Percentiles rank a stretch among this genome's conserved stretches.
Conservation (phyloP, 2,888 invertebrate genomes). For the Aleiodes testaceus region DNA sequence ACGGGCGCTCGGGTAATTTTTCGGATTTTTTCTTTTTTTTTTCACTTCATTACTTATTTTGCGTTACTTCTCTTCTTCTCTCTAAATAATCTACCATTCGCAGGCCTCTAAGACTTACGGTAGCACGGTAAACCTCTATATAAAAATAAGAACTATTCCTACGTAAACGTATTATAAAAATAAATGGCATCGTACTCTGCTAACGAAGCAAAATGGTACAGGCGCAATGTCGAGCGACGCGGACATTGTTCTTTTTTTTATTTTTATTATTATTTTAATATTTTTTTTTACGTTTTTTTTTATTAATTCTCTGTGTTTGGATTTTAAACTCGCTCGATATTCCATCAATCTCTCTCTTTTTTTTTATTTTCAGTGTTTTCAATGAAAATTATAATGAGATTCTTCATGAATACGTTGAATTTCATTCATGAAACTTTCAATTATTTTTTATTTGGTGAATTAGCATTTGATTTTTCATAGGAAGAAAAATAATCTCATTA, state of each 20-base stretch:
- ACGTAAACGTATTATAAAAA: slow-evolving; percentile 73
- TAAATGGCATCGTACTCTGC: slow-evolving; percentile 73
- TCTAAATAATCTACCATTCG: slow-evolving; percentile 63
- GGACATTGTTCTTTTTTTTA: slow-evolving; percentile 38
- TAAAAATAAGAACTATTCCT: slow-evolving; percentile 70
- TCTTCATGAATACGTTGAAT: background rate
- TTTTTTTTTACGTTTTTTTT: slow-evolving; percentile 27
- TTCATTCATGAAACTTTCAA: background rate
- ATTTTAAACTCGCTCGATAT: slow-evolving; percentile 38
- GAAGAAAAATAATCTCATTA: too few relatives aligned
- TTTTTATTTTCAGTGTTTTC: background rate
- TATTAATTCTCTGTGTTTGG: slow-evolving; percentile 23
- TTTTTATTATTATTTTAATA: slow-evolving; percentile 35
- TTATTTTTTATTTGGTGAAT: slow-evolving; percentile 14
- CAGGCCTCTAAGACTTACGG: slow-evolving; percentile 73
- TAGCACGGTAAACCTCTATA: slow-evolving; percentile 70
- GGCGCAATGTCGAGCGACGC: slow-evolving; percentile 70
- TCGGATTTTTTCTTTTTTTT: slow-evolving; percentile 35
- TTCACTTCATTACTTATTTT: slow-evolving; percentile 37
- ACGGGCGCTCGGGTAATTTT: slow-evolving; percentile 35
- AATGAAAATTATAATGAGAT: slow-evolving; percentile 18
- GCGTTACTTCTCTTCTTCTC: slow-evolving; percentile 30
- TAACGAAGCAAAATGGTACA: slow-evolving; percentile 72
- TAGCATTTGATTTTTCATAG: slow-evolving; percentile 4
- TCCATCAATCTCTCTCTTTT: slow-evolving; percentile 26